A percentile compares a stretch with the other conserved stretches of the same genome.
Conservation (phyloP, 2,797 vertebrate genomes). For the Coregonus ussuriensis region DNA sequence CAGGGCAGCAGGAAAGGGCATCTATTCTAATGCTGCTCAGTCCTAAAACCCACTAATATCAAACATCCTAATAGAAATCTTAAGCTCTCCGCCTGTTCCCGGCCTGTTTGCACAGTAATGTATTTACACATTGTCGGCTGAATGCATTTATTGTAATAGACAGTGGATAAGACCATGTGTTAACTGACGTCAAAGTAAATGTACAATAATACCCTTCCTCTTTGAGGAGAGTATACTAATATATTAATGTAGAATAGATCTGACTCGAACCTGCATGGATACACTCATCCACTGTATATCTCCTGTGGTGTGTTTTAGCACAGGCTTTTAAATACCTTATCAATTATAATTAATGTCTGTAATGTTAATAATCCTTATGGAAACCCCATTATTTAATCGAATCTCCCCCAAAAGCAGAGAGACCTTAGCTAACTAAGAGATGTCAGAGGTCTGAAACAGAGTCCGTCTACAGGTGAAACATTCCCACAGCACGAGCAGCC, state of each 20-base stretch:
- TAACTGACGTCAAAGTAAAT: no score
- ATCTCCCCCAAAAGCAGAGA: no score
- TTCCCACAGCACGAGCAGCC: not conserved
- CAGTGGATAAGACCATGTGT: no score
- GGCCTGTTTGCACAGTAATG: not conserved
- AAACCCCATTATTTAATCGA: no score
- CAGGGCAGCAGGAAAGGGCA: conserved; percentile 13
- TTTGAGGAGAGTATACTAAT: not conserved
- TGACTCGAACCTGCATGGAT: not conserved
- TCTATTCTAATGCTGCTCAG: not conserved
- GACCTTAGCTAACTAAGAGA: no score
- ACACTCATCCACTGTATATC: no score
- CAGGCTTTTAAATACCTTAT: no score
- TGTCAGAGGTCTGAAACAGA: no score
- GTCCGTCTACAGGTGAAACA: not conserved
- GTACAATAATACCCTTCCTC: not conserved
- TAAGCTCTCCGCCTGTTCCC: not conserved
- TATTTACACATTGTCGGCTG: not conserved
- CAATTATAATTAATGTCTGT: no score
- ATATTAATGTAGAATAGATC: not conserved
- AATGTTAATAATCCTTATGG: no score
- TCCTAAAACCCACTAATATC: conserved; percentile 8
- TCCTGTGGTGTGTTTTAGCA: no score
- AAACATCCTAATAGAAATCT: not conserved
- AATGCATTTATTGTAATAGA: no score